Base-by-base conservation (phyloP, 2,888 invertebrate genomes). In the Myathropa florea region DNA sequence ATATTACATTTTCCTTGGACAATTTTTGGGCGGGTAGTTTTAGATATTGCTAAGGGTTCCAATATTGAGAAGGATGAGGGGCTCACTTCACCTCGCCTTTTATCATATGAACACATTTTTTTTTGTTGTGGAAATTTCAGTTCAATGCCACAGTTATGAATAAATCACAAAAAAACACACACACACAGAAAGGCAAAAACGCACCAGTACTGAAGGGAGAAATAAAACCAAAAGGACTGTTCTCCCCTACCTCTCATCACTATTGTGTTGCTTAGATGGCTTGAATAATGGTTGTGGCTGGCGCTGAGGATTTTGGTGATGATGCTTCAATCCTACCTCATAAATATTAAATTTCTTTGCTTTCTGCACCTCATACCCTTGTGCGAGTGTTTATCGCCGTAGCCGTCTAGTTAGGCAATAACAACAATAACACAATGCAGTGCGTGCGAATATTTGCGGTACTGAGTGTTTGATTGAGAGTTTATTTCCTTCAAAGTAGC, bases 141-240 rank as follows among this genome's bases (percentile, higher is more conserved):
- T 84, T 84, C 80, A 84, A 71, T 83, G 70, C 75, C 63, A 75
- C 70, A 79, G 80, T 84, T 84, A 80, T 84, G 80, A 84, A 84
- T 84, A 84, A 84, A 84, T 84, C 73, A 79, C 75, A 57, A 75
- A 67, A 53, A 73, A 61, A 33, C 60, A 65, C 10, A 61, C 24
- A 39, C 39, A 61, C 26, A 60, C 14, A 39, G n/a, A 9, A 24
- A 23, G 30, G 36, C 30, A 57, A 53, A 82, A 73, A 68, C 71
- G 30, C 60, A 67, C 30, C 30, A 63, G 24, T 18, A 12, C 63
- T 18, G 53, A 70, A 75, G 70, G 81, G 75, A 63, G 70, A 33
- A 81, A 81, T 81, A 57, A 80, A 80, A 71, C 60, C 67, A 28
- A 57, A 78, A 70, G 67, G 68, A 73, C 72, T 73, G 23, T 64